phyloP scores from a whole-genome alignment of 2,797 vertebrate species.

The Chaunax sp. region DNA sequence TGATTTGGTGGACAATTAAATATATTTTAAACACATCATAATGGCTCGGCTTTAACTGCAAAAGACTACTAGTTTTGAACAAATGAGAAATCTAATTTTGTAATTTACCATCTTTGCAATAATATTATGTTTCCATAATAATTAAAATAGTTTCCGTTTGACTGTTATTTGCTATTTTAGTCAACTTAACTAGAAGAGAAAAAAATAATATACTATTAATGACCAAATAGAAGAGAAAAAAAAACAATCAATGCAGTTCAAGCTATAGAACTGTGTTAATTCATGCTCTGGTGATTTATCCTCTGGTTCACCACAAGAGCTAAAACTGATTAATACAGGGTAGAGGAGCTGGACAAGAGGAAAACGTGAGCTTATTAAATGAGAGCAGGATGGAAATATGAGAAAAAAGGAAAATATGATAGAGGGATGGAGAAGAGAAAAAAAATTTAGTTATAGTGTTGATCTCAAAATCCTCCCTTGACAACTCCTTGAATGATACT shows the following conservation, averaged over 20 bases:
- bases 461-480: conserved; percentile 54
- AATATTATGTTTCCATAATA: not conserved
- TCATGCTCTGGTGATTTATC: conserved; percentile 40
- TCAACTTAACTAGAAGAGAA: not conserved
- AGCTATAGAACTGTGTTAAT: conserved; percentile 36
- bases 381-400: conserved; percentile 3
- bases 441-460: conserved; percentile 36
- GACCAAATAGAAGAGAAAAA: not conserved
- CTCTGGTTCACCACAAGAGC: conserved; percentile 28
- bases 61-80: no score
- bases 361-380: conserved; percentile 27
- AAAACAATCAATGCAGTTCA: not conserved
- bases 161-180: not conserved
- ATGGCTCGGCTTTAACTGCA: not conserved
- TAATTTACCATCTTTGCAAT: not conserved
- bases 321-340: conserved; percentile 25
- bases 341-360: conserved; percentile 19
- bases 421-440: not conserved
- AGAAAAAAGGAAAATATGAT: conserved; percentile 5
- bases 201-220: not conserved
- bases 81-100: not conserved
- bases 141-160: not conserved
- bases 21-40: not conserved
- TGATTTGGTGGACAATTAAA: not conserved
- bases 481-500: conserved; percentile 59